Percentiles rank a stretch among this genome's conserved stretches.
phyloP scores from a whole-genome alignment of 2,888 invertebrate genomes.

The Meteorus colon region DNA sequence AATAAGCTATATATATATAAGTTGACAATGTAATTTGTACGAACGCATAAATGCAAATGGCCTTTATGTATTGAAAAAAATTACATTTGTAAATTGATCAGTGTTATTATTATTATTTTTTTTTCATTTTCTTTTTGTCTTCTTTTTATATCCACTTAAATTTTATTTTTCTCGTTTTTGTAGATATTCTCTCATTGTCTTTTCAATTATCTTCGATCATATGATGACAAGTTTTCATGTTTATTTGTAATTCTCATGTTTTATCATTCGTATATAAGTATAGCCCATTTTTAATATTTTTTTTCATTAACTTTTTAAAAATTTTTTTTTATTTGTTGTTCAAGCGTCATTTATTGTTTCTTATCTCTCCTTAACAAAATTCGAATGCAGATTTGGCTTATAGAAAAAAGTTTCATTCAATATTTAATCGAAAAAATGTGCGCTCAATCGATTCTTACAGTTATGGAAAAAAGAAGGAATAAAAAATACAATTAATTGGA shows the following conservation, averaged over 20 bases:
- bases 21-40: slow-evolving; percentile 14
- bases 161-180: slow-evolving; percentile 34
- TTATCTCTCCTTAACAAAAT: background rate
- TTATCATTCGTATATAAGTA: background rate
- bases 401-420: slow-evolving; percentile 45
- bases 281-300: slow-evolving; percentile 36
- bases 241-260: background rate
- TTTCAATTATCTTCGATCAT: slow-evolving; percentile 14
- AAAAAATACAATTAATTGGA: slow-evolving; percentile 38
- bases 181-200: background rate
- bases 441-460: slow-evolving; percentile 47
- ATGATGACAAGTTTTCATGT: slow-evolving; percentile 23
- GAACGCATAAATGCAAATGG: slow-evolving; percentile 52
- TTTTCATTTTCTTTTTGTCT: slow-evolving; percentile 31
- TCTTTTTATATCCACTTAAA: slow-evolving; percentile 25
- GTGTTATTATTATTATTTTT: slow-evolving; percentile 10
- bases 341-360: slow-evolving; percentile 30
- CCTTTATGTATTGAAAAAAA: slow-evolving; percentile 55
- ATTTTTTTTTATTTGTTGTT: slow-evolving; percentile 35
- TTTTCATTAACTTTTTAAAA: slow-evolving; percentile 15
- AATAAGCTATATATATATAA: slow-evolving; percentile 11
- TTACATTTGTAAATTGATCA: slow-evolving; percentile 55
- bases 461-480: slow-evolving; percentile 35
- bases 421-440: slow-evolving; percentile 56
- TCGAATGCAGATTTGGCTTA: background rate